Evolutionary conservation across 1,140 invertebrate species (phyloP).

Genomic region (Rhopalosiphum padi): DNA sequence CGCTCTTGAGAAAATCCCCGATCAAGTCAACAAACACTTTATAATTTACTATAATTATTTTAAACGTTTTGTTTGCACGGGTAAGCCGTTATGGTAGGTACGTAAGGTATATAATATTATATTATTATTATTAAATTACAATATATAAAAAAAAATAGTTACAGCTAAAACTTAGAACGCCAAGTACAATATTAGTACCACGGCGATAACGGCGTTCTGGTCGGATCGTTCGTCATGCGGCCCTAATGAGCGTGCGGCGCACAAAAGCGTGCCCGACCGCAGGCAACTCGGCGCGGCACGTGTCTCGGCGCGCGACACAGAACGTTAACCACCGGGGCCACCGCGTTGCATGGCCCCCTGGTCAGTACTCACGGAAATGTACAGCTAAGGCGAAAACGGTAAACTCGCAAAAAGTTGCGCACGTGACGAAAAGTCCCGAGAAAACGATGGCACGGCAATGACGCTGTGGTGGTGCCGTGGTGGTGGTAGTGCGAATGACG

Average conservation of each 20-base stretch:
- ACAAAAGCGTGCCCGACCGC: conserved; percentile 3
- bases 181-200: background rate
- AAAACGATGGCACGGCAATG: background rate
- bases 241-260: background rate
- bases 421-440: background rate
- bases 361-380: background rate
- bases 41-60: no score
- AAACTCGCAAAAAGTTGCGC: background rate
- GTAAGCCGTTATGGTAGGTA: no score
- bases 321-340: no score
- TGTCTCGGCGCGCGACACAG: background rate
- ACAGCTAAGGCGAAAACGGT: background rate
- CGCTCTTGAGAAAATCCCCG: no score
- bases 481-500: background rate
- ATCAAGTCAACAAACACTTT: no score
- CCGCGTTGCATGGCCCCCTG: background rate
- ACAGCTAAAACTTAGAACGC: background rate
- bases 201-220: no score
- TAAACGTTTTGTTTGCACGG: no score
- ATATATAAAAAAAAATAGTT: no score
- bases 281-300: background rate
- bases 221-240: background rate
- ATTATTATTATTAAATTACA: no score
- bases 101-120: no score
- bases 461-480: no score